phyloP scores from a whole-genome alignment of 2,888 invertebrate genomes.

The Creontiades dilutus region DNA sequence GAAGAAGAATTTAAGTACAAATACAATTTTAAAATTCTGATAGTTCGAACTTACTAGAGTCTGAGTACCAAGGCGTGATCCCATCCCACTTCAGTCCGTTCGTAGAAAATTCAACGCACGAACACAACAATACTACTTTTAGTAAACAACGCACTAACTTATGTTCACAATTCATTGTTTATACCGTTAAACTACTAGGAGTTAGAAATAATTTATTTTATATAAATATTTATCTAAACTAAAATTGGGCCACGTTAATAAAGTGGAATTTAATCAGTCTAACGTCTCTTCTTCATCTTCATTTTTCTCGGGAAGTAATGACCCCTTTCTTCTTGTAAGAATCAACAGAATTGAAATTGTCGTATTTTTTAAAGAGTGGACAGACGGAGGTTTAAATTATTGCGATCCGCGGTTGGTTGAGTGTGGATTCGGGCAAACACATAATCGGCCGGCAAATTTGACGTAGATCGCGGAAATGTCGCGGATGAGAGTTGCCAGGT shows the following conservation, averaged over 20 bases:
- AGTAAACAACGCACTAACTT: neutral
- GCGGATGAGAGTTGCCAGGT: neutral
- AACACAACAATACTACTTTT: slow-evolving; percentile 6
- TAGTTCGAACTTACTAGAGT: slow-evolving; percentile 80
- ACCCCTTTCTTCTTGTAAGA: neutral
- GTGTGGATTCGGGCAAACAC: neutral
- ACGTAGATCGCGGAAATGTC: neutral
- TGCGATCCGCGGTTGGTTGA: neutral
- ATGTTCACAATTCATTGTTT: neutral
- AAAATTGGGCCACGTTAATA: neutral
- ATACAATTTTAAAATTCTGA: neutral
- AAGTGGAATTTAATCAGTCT: neutral
- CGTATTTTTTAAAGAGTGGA: neutral
- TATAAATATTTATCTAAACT: neutral
- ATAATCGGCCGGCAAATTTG: neutral
- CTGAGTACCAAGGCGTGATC: slow-evolving; percentile 81
- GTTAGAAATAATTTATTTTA: neutral
- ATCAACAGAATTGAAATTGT: neutral
- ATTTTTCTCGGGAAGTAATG: neutral
- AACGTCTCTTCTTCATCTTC: neutral
- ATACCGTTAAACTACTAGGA: neutral
- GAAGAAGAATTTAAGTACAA: neutral
- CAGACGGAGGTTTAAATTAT: neutral
- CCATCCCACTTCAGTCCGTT: slow-evolving; percentile 79
- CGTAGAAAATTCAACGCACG: slow-evolving; percentile 22